Evolutionary conservation across 2,113 vertebrate genomes (phyloP).

Genomic region (Ceuthmochares aereus): DNA sequence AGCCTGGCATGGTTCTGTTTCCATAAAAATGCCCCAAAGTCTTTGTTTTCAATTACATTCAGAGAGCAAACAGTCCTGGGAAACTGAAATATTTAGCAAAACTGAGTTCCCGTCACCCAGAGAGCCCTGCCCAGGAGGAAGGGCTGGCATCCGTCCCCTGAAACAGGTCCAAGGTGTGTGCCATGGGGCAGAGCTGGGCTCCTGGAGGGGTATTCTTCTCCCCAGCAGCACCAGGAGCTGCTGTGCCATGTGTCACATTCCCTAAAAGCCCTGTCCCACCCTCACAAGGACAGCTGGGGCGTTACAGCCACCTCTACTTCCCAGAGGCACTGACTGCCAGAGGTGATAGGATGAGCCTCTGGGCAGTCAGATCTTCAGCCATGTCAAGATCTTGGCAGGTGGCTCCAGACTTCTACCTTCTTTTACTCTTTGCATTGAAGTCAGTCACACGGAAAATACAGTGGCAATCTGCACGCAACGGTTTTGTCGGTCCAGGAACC

Average conservation of each 20-base stretch:
- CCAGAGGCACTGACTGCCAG: background rate
- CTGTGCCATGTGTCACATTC: background rate
- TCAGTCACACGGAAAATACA: background rate
- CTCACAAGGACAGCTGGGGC: background rate
- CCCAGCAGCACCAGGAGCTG: background rate
- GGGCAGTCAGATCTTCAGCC: background rate
- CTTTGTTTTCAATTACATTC: background rate
- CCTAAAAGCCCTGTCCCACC: background rate
- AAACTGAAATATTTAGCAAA: background rate
- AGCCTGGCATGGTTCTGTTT: background rate
- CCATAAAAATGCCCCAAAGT: background rate
- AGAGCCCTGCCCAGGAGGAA: background rate
- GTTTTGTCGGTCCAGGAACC: accelerated
- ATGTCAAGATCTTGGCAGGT: background rate
- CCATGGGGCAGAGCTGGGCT: accelerated
- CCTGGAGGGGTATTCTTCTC: accelerated
- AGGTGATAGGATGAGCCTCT: background rate
- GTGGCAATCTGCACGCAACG: background rate
- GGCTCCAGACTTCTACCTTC: background rate
- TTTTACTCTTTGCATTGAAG: background rate
- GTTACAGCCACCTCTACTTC: background rate
- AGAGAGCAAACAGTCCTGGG: background rate
- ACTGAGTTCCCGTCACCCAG: background rate
- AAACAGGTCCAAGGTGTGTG: background rate
- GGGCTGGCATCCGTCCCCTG: background rate